These are phyloP conservation scores for Coreius guichenoti DNA, from an alignment of 2,797 vertebrate genomes.

Conservation along the genomic window DNA sequence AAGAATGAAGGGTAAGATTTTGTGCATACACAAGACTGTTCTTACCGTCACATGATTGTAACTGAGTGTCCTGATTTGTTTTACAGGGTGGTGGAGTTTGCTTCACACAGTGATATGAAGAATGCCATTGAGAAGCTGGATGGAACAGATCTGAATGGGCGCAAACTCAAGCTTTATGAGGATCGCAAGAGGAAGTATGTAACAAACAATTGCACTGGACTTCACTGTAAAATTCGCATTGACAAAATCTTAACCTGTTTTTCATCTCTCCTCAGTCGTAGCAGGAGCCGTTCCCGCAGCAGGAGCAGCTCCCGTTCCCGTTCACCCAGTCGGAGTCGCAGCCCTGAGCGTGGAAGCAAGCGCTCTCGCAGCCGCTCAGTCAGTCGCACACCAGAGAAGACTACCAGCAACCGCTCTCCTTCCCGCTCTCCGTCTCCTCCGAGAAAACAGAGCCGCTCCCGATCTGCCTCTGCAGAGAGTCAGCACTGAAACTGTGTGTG, in stretches of 20 bases:
- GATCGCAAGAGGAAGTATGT: slow-evolving; percentile 87
- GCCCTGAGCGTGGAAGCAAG: slow-evolving; percentile 64
- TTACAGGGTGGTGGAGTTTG: slow-evolving; percentile 91
- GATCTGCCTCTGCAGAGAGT: slow-evolving; percentile 81
- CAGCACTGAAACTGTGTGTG: slow-evolving; percentile 65
- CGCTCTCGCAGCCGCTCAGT: slow-evolving; percentile 78
- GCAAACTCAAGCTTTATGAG: slow-evolving; percentile 90
- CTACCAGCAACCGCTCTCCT: slow-evolving; percentile 78
- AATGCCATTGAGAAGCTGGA: slow-evolving; percentile 90
- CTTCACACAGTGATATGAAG: slow-evolving; percentile 92
- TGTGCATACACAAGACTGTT: neutral
- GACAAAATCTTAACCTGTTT: neutral
- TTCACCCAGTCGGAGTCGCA: slow-evolving; percentile 77
- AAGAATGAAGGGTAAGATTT: slow-evolving; percentile 88
- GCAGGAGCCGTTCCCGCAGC: slow-evolving; percentile 88
- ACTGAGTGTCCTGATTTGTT: neutral
- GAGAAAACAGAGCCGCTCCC: slow-evolving; percentile 75
- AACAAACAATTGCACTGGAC: neutral
- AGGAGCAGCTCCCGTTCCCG: slow-evolving; percentile 81
- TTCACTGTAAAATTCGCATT: rapidly evolving
- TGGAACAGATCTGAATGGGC: slow-evolving; percentile 90
- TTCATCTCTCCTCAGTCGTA: slow-evolving; percentile 62
- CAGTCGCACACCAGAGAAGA: slow-evolving; percentile 88
- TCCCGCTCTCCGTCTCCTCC: slow-evolving; percentile 66
- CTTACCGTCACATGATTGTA: neutral